phyloP scores from a whole-genome alignment of 2,888 invertebrate species.

The Archips crataeganus region DNA sequence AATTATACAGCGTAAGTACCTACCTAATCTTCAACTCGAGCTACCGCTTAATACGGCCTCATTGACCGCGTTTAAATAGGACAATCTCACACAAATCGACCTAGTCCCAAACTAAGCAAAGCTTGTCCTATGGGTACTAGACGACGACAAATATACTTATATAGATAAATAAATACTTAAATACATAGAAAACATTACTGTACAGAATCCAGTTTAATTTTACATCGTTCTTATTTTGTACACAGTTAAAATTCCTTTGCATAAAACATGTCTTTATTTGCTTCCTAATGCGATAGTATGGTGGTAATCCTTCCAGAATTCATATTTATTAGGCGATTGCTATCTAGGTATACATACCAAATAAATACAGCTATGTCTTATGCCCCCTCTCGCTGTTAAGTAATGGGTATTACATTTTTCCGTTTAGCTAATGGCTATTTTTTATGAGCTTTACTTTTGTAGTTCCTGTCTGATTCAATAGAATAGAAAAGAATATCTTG shows the following conservation, averaged over 20 bases:
- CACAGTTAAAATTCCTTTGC: background rate
- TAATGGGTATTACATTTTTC: constrained; percentile 48
- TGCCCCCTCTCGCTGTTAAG: constrained; percentile 46
- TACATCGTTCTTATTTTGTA: background rate
- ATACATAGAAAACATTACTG: too few relatives aligned
- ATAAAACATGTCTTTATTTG: too few relatives aligned
- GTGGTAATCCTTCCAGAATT: constrained; percentile 30
- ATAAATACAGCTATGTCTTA: constrained; percentile 53
- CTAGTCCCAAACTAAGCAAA: too few relatives aligned
- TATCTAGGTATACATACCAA: constrained; percentile 20
- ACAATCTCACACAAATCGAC: too few relatives aligned
- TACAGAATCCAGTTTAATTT: too few relatives aligned
- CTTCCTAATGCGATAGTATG: background rate
- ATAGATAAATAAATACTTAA: too few relatives aligned
- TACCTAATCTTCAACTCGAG: too few relatives aligned
- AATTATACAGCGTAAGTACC: too few relatives aligned
- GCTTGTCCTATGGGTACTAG: too few relatives aligned
- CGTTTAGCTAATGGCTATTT: constrained; percentile 66
- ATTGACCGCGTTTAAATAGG: too few relatives aligned
- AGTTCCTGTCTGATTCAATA: constrained; percentile 44
- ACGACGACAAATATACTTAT: too few relatives aligned
- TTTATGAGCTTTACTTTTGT: constrained; percentile 51
- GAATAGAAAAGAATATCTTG: constrained; percentile 20
- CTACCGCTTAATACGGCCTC: too few relatives aligned
- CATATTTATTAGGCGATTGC: constrained; percentile 19